phyloP scores from a whole-genome alignment of 2,113 vertebrate genomes.

The Ciconia maguari region DNA sequence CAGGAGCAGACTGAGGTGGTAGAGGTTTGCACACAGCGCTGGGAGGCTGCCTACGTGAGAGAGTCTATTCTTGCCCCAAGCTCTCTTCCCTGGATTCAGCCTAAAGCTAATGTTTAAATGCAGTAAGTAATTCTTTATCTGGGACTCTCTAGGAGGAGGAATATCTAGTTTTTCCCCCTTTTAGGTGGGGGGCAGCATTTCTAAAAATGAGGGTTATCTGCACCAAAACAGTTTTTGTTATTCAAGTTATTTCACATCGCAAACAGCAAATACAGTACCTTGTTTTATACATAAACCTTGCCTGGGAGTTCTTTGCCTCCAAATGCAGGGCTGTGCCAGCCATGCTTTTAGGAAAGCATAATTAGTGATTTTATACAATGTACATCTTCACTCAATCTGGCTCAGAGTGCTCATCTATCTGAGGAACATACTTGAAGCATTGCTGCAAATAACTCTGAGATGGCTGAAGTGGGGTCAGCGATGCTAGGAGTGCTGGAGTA shows the following conservation, averaged over 20 bases:
- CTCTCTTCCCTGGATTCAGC: background rate
- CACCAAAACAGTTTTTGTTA: background rate
- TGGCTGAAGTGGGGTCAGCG: conserved; percentile 42
- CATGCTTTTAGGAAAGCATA: background rate
- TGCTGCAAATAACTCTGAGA: conserved; percentile 38
- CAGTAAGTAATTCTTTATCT: background rate
- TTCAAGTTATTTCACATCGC: background rate
- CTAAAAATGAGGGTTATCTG: background rate
- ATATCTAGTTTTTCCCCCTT: background rate
- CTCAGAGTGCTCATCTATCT: background rate
- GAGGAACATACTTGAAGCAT: background rate
- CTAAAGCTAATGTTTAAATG: background rate
- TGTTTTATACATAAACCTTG: background rate
- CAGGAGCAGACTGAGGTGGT: background rate
- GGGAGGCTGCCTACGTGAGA: background rate
- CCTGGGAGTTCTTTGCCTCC: background rate
- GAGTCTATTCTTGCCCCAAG: background rate
- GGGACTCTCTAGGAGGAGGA: background rate
- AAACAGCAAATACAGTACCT: background rate
- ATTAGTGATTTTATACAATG: conserved; percentile 40
- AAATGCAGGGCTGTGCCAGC: background rate
- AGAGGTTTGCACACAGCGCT: background rate
- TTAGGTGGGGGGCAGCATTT: background rate
- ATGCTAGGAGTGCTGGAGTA: conserved; percentile 16
- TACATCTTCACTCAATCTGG: conserved; percentile 5